Percentiles rank a stretch among this genome's conserved stretches.
phyloP scores from a whole-genome alignment of 2,888 invertebrate genomes.

The Tetanocera ferruginea region DNA sequence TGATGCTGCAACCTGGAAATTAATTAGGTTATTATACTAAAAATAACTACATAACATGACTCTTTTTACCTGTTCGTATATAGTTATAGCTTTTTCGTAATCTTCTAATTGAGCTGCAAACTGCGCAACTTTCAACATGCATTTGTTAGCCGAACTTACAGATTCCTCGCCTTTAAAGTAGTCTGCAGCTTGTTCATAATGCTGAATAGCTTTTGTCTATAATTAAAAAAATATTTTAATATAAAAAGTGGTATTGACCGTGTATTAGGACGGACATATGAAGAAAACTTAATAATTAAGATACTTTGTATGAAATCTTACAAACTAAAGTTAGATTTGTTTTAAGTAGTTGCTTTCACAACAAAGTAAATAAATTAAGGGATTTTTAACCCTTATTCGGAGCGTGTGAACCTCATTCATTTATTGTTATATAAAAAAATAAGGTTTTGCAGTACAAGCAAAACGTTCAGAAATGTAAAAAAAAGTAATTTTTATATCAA shows the following conservation, averaged over 20 bases:
- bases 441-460: too few species aligned
- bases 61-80: slow-evolving; percentile 86
- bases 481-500: too few species aligned
- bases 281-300: too few species aligned
- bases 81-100: slow-evolving; percentile 96
- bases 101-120: slow-evolving; percentile 97
- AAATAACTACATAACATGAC: neutral
- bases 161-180: slow-evolving; percentile 98
- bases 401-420: too few species aligned
- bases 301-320: too few species aligned
- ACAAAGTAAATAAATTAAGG: too few species aligned
- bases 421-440: too few species aligned
- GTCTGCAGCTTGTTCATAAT: slow-evolving; percentile 98
- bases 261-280: neutral
- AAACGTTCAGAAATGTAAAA: too few species aligned
- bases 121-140: slow-evolving; percentile 96
- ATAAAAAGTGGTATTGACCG: neutral
- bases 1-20: slow-evolving; percentile 84
- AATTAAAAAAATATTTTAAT: neutral
- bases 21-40: slow-evolving; percentile 61
- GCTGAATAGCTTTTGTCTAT: slow-evolving; percentile 80
- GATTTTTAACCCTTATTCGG: too few species aligned
- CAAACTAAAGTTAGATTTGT: too few species aligned
- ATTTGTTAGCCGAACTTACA: slow-evolving; percentile 97
- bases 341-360: too few species aligned